Base-by-base conservation (phyloP, 2,888 invertebrate genomes). In the Cremastinae sp. region DNA sequence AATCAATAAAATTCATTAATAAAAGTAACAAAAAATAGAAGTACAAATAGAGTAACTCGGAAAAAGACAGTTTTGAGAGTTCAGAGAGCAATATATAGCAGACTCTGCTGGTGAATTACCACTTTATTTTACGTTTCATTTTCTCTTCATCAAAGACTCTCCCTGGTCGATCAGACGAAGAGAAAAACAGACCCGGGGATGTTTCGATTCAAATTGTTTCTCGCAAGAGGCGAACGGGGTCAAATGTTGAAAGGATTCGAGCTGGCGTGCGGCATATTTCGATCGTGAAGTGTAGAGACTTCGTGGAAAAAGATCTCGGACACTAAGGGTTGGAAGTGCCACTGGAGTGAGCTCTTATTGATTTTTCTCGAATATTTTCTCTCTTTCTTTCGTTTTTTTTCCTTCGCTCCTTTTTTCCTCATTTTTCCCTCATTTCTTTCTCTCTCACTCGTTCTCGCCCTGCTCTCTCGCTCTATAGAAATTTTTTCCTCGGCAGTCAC, bases 271-370 rank as follows among this genome's bases (percentile, higher is more conserved):
- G 41, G 14, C 28, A 47, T 53, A 45, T 56, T 28, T 53, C 61
- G 61, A 71, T 58, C 36, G 61, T 38, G 56, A 54, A 58, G 43
- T 16, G 43, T 65, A 28, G 28, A 68, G 61, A 68, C 28, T 28
- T 51, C 53, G 28, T 14, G 45, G 47, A 56, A 54, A 34, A 61
- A 68, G 51, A 64, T 68, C 68, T 66, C 49, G 75, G 66, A 71
- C 66, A 66, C 18, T 54, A 43, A 34, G 49, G 34, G 20, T 38
- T n/a, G 58, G 36, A 62, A 75, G 56, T 51, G 66, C n/a, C 47
- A 58, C 49, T 43, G 66, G 59, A 66, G 58, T 45, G 68, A 65
- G 65, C 65, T 65, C 58, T 72, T 75, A 75, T 75, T 75, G 75
- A 75, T 75, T 75, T 75, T 75, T 34, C 61, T 38, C 54, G 22